Evolutionary conservation across 2,797 vertebrate genomes (phyloP).

Genomic region (Hemibagrus guttatus): DNA sequence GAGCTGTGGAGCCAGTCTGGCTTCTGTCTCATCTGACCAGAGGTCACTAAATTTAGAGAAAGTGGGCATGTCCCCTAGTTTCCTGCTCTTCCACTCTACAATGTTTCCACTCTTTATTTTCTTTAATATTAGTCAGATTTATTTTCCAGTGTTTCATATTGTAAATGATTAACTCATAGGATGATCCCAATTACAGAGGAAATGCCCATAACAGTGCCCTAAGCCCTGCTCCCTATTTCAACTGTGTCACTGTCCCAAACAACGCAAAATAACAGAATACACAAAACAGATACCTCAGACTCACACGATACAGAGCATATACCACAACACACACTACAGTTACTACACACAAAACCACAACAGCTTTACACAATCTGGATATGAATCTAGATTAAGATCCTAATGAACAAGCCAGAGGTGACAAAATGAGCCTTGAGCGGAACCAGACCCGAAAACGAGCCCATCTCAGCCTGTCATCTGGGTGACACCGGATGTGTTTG

Average conservation of each 20-base stretch:
- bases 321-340: not conserved
- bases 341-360: not conserved
- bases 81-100: not conserved
- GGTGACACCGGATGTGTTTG: not conserved
- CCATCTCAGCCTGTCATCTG: not conserved
- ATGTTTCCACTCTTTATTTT: not conserved
- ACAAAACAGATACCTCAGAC: not conserved
- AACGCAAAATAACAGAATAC: not conserved
- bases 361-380: not conserved
- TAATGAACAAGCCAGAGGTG: not conserved
- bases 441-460: not conserved
- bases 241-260: not conserved
- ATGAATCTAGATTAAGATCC: not conserved
- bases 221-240: not conserved
- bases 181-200: not conserved
- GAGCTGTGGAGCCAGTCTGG: not conserved
- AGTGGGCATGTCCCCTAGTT: not conserved
- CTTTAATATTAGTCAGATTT: not conserved
- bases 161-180: not conserved
- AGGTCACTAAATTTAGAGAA: not conserved
- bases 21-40: not conserved
- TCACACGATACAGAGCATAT: not conserved
- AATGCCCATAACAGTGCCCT: not conserved
- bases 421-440: not conserved
- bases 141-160: not conserved